Conservation (phyloP, 2,888 invertebrate genomes). For the Melinaea marsaeus region DNA sequence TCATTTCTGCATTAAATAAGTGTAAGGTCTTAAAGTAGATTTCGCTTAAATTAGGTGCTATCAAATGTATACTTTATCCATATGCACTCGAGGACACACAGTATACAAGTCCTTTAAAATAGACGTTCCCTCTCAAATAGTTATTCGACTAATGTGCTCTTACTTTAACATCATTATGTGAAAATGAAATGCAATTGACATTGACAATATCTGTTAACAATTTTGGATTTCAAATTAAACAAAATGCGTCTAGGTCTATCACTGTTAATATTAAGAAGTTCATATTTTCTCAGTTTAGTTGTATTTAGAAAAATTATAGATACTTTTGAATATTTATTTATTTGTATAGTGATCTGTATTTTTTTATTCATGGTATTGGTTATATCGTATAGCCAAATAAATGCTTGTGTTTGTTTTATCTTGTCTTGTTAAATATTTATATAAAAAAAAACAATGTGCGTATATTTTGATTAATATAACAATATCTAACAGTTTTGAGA, state of each 20-base stretch:
- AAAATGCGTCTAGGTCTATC: constrained; percentile 25
- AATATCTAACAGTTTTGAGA: too few species aligned
- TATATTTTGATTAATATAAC: too few species aligned
- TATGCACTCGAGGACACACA: background rate
- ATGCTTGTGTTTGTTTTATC: too few species aligned
- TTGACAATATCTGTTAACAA: constrained; percentile 62
- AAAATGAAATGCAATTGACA: constrained; percentile 64
- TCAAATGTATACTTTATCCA: constrained; percentile 57
- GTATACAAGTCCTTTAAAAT: background rate
- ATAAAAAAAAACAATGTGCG: too few species aligned
- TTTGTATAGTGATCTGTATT: constrained; percentile 3
- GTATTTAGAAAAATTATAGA: constrained; percentile 19
- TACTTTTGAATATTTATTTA: constrained; percentile 5
- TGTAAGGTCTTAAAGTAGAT: constrained; percentile 40
- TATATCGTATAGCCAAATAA: too few species aligned
- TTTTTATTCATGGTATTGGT: background rate
- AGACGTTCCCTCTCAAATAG: background rate
- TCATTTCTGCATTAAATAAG: background rate
- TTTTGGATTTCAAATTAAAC: constrained; percentile 27
- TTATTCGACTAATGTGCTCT: constrained; percentile 47
- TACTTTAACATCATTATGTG: constrained; percentile 45
- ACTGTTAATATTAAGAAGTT: constrained; percentile 14
- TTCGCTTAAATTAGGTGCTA: constrained; percentile 75
- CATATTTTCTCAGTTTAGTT: constrained; percentile 21
- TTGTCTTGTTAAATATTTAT: background rate